Evolutionary conservation across 2,888 invertebrate species (phyloP).

Genomic region (Pyrgus malvae): DNA sequence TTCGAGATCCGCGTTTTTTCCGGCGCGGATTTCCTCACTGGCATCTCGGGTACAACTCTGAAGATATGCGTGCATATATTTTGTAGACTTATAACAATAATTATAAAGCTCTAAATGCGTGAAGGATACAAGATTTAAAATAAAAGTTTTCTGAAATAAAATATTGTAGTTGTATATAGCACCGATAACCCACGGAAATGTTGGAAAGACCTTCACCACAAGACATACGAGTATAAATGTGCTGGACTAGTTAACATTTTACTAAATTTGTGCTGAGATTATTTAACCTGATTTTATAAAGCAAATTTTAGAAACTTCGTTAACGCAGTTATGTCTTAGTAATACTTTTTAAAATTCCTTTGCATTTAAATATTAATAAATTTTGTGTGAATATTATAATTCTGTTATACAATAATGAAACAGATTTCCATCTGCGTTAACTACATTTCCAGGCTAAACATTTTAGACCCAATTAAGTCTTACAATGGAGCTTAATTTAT

Average conservation of each 20-base stretch:
- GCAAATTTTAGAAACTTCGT: too few species aligned
- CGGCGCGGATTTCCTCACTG: constrained; percentile 53
- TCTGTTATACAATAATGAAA: too few species aligned
- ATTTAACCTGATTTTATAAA: too few species aligned
- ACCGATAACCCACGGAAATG: background rate
- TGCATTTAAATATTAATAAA: too few species aligned
- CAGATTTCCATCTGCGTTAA: too few species aligned
- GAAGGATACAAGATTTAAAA: background rate
- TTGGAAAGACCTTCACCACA: constrained; percentile 11
- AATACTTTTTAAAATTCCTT: too few species aligned
- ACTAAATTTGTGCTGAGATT: too few species aligned
- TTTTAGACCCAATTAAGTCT: too few species aligned
- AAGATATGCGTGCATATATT: constrained; percentile 52
- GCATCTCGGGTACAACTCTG: constrained; percentile 61
- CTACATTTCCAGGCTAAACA: too few species aligned
- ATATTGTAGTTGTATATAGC: background rate
- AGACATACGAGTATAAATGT: background rate
- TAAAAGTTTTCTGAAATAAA: background rate
- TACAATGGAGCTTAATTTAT: too few species aligned
- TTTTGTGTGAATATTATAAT: too few species aligned
- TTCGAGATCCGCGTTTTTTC: constrained; percentile 48
- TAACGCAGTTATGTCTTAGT: too few species aligned
- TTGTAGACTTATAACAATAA: constrained; percentile 23
- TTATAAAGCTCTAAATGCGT: constrained; percentile 11
- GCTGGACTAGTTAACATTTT: background rate